These are phyloP conservation scores for Scaptomyza reducta DNA, from an alignment of 2,888 invertebrate genomes.

Conservation along the genomic window DNA sequence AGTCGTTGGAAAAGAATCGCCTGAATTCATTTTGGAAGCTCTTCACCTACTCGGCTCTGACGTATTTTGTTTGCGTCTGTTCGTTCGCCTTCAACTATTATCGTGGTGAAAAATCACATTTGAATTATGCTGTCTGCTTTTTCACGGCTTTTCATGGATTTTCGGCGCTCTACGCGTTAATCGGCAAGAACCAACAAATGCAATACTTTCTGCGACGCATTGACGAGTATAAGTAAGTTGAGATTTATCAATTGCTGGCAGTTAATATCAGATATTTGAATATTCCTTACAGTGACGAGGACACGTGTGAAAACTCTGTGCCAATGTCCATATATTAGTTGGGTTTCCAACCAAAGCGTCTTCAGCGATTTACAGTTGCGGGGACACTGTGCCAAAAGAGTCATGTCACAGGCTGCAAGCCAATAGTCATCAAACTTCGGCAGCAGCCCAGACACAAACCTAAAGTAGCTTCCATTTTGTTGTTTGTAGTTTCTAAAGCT, in stretches of 20 bases:
- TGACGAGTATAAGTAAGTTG: constrained; percentile 59
- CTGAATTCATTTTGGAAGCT: constrained; percentile 78
- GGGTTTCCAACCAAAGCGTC: not conserved
- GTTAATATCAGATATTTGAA: not conserved
- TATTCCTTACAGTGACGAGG: constrained; percentile 58
- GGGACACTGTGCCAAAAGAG: constrained; percentile 6
- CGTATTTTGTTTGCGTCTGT: constrained; percentile 69
- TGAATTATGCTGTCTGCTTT: constrained; percentile 78
- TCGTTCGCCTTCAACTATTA: constrained; percentile 78
- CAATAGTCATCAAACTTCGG: not conserved
- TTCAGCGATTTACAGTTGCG: constrained; percentile 7
- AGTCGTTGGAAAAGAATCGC: constrained; percentile 72
- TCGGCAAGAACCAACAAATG: constrained; percentile 77
- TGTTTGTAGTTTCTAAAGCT: not conserved
- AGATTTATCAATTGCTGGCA: not conserved
- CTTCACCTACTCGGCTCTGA: constrained; percentile 68
- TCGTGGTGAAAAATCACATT: constrained; percentile 69
- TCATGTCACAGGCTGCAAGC: not conserved
- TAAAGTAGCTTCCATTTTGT: not conserved
- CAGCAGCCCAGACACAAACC: constrained; percentile 26
- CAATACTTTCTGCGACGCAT: constrained; percentile 76
- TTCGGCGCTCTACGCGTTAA: constrained; percentile 72
- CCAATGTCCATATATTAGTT: constrained; percentile 57
- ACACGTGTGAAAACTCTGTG: constrained; percentile 73
- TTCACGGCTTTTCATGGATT: constrained; percentile 76